Percentiles rank a stretch among this genome's conserved stretches.
These are phyloP conservation scores for Theretra japonica DNA, from an alignment of 2,888 invertebrate species.

Conservation along the genomic window DNA sequence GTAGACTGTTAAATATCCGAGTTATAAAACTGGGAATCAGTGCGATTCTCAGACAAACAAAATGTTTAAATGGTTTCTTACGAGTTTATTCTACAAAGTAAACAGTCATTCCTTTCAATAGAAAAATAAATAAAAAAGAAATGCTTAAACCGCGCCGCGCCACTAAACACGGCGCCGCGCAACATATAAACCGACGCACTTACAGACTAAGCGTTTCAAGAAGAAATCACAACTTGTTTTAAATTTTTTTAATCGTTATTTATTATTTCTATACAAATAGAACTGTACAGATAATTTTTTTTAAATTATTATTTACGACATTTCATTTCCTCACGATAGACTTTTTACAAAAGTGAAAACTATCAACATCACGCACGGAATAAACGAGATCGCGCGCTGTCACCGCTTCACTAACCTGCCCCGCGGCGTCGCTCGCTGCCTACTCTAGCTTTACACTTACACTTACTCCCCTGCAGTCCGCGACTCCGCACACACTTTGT, in stretches of 20 bases:
- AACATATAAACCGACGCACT: conserved; percentile 52
- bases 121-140: conserved; percentile 76
- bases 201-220: conserved; percentile 45
- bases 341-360: conserved; percentile 86
- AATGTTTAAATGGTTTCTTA: conserved; percentile 73
- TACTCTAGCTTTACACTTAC: conserved; percentile 37
- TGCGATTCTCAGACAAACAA: conserved; percentile 71
- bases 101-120: conserved; percentile 78
- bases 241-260: conserved; percentile 83
- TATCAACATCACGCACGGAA: conserved; percentile 82
- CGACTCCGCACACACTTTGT: conserved; percentile 25
- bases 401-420: conserved; percentile 44
- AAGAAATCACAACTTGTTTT: conserved; percentile 83
- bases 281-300: conserved; percentile 84
- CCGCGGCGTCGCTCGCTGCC: conserved; percentile 39
- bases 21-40: conserved; percentile 49
- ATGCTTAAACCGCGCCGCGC: conserved; percentile 61
- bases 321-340: conserved; percentile 82
- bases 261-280: conserved; percentile 86
- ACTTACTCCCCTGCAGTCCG: conserved; percentile 33
- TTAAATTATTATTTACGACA: conserved; percentile 83
- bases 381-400: conserved; percentile 73
- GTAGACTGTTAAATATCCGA: conserved; percentile 17
- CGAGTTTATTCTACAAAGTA: conserved; percentile 81
- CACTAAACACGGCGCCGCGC: conserved; percentile 54